Evolutionary conservation across 2,888 invertebrate species (phyloP), one percentile per base, ranked within the genome.

Genomic region (Leptothorax acervorum): DNA sequence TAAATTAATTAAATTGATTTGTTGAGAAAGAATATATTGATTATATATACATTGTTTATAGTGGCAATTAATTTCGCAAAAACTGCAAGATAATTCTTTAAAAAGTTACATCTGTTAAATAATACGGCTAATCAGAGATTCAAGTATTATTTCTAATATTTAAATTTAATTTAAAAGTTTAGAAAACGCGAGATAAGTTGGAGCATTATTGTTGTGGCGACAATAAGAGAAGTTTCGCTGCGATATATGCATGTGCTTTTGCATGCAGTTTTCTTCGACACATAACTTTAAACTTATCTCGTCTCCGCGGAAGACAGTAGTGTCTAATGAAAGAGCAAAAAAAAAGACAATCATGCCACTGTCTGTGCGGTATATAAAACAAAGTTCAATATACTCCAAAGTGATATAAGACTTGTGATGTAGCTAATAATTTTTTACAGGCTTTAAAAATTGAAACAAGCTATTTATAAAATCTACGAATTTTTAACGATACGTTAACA

Each of bases 281-380:
- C 31, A 11, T 48, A 57, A 42, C 48, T 60, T 48, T 18, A 45
- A 65, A 60, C n/a, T 60, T 71, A 73, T 60, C 79, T 73, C 74
- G 45, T 48, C 15, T 39, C 42, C 23, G 2, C 55, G 57, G 12
- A 18, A 73, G 48, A 79, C 70, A 79, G 45, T 70, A 57, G 23
- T 57, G 60, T 79, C 79, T 70, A 35, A 48, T 2, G 23, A 35
- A 57, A 60, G 35, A 71, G 35, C 8, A 48, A 11, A 45, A 73
- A 79, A 48, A 79, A 48, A 48, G 39, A 48, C 18, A 73, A 28
- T 73, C 60, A 11, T 42, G 15, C 35, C 28, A 28, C 48, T 51
- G 74, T 73, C 42, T 48, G 48, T 6, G 11, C 28, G 4, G 35
- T 51, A 23, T 23, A 23, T 23, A 23, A 51, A 28, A 12, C 18